These are phyloP conservation scores for Apogon talboti DNA, from an alignment of 2,797 vertebrate genomes.

Conservation along the genomic window DNA sequence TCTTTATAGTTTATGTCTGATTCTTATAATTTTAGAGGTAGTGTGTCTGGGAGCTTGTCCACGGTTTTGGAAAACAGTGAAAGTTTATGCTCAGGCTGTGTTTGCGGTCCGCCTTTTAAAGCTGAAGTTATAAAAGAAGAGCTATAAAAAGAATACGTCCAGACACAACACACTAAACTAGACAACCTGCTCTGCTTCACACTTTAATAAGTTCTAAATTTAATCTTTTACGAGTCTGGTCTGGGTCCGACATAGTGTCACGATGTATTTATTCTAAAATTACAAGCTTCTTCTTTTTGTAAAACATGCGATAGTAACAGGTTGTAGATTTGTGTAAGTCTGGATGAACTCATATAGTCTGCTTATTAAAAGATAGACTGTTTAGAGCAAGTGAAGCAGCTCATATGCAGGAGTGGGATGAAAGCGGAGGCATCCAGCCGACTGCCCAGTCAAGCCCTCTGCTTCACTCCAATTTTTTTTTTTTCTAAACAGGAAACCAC, in stretches of 20 bases:
- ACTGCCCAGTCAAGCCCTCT: conserved; percentile 78
- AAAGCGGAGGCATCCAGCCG: conserved; percentile 66
- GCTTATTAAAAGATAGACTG: no score
- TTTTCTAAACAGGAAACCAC: conserved; percentile 93
- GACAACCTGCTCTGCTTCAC: conserved; percentile 5
- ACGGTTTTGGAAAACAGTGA: conserved; percentile 52
- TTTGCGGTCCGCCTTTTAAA: conserved; percentile 50
- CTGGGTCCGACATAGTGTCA: not conserved
- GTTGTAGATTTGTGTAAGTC: not conserved
- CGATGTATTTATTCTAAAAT: not conserved
- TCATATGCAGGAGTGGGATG: conserved; percentile 23
- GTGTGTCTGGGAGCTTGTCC: conserved; percentile 55
- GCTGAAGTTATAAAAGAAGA: conserved; percentile 39
- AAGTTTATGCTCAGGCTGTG: conserved; percentile 47
- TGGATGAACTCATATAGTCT: not conserved
- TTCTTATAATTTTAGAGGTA: conserved; percentile 58
- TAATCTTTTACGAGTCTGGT: conserved; percentile 25
- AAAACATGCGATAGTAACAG: not conserved
- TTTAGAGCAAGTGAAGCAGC: conserved; percentile 3
- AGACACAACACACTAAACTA: conserved; percentile 36
- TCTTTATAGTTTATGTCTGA: conserved; percentile 65
- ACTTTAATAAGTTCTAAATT: conserved; percentile 35
- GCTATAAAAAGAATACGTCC: conserved; percentile 50
- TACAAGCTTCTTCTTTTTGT: not conserved
- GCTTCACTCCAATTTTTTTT: conserved; percentile 25